Evolutionary conservation across 1,140 invertebrate species (phyloP).

Genomic region (Penaeus chinensis): DNA sequence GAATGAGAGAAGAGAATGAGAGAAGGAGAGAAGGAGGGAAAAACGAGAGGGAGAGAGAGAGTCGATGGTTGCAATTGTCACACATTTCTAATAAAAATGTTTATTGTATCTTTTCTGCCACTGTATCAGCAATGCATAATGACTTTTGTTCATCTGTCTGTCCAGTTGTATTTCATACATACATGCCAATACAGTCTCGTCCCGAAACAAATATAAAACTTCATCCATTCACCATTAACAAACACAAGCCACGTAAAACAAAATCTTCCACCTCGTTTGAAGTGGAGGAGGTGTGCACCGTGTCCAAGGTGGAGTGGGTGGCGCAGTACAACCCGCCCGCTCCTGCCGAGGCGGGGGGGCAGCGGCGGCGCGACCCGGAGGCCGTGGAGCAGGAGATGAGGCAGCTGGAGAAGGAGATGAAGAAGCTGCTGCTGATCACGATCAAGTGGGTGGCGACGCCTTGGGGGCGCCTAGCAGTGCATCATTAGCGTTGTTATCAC

Average conservation of each 20-base stretch:
- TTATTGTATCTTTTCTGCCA: not conserved
- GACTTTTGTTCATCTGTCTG: no score
- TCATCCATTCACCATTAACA: no score
- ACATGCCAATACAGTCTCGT: no score
- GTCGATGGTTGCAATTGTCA: no score
- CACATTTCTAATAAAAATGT: no score
- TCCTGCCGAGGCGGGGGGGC: constrained; percentile 73
- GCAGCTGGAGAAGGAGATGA: constrained; percentile 78
- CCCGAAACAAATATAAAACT: no score
- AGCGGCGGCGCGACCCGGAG: constrained; percentile 77
- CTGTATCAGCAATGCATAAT: not conserved
- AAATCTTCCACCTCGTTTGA: no score
- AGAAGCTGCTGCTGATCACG: constrained; percentile 78
- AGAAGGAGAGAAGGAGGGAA: no score
- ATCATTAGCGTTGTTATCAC: not conserved
- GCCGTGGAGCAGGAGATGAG: constrained; percentile 84
- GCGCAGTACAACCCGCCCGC: constrained; percentile 79
- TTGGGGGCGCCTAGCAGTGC: not conserved
- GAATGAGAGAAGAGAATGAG: no score
- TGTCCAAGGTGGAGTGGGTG: constrained; percentile 77
- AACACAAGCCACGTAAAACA: no score
- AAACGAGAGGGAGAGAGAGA: no score
- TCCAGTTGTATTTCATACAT: no score
- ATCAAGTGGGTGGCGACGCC: constrained; percentile 73
- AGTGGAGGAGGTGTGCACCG: constrained; percentile 77